phyloP scores from a whole-genome alignment of 1,140 invertebrate genomes.

The Tribolium castaneum region DNA sequence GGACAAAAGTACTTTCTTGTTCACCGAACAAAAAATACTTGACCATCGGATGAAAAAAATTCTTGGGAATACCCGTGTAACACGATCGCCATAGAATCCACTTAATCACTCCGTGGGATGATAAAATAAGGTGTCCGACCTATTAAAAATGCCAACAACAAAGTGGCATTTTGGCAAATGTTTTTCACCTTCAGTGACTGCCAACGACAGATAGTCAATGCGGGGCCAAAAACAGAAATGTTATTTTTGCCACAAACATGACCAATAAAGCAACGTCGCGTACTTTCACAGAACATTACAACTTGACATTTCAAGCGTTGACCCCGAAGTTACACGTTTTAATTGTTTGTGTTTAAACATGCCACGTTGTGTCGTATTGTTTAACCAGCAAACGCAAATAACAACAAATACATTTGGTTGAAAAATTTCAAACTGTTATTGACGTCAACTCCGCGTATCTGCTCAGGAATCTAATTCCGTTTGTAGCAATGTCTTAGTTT shows the following conservation, averaged over 20 bases:
- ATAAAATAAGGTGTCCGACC: not conserved
- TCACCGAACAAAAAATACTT: too few relatives aligned
- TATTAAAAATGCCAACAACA: conserved; percentile 7
- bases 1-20: not conserved
- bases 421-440: not conserved
- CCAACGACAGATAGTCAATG: not conserved
- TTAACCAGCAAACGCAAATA: not conserved
- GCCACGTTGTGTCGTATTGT: not conserved
- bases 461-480: not conserved
- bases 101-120: not conserved
- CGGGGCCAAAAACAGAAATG: conserved; percentile 14
- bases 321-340: conserved; percentile 31
- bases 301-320: conserved; percentile 32
- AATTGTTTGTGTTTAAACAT: conserved; percentile 7
- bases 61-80: not conserved
- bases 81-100: too few relatives aligned
- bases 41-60: not conserved
- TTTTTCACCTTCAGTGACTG: not conserved
- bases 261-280: not conserved
- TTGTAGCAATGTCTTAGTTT: not conserved
- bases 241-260: not conserved
- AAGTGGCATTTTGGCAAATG: not conserved
- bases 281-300: conserved; percentile 26
- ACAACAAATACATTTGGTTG: not conserved
- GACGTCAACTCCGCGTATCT: not conserved